Evolutionary conservation across 2,888 invertebrate species (phyloP), one percentile per base, ranked within the genome.

Genomic region (Drosophila vallismaia): DNA sequence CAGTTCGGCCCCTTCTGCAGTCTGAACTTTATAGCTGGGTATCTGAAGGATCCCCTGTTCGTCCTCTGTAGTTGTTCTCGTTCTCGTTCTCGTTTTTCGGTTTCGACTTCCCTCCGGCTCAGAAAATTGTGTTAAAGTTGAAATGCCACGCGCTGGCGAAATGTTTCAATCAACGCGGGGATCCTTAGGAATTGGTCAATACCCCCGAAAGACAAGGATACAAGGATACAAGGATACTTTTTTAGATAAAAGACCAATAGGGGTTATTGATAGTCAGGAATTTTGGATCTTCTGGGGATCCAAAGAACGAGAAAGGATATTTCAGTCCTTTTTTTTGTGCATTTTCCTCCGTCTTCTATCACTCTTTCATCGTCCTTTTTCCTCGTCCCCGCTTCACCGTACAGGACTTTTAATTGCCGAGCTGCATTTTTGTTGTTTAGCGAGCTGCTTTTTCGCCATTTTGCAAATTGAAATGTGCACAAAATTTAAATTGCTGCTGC

Each of bases 401-500:
- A 29, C 29, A 31, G 36, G 63, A 50, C 9, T 51, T 51, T 66
- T 64, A 64, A 64, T 64, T 64, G 46, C 64, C 66, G 14, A 64
- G 66, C 51, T 63, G 64, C 38, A 63, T 10, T 40, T 62, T 28
- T 40, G 54, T 71, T 78, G 76, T 71, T 80, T 68, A 40, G 74
- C 76, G n/a, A 29, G 26, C 14, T 54, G 59, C 69, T 71, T 80
- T 75, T 42, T 64, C 67, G 71, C 71, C 79, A 74, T 67, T 79
- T 85, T 40, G 73, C 67, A 77, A 83, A 86, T 77, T 84, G 77
- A 77, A 86, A 82, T 79, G 79, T 71, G 67, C 71, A 72, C 75
- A 77, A 72, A 86, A 77, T 86, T 74, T 84, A 86, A 83, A 84
- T 86, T 83, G 75, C 63, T 57, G 72, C 58, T 84, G 86, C 83